These are phyloP conservation scores for Mola mola DNA, from an alignment of 2,113 vertebrate genomes.

Conservation along the genomic window DNA sequence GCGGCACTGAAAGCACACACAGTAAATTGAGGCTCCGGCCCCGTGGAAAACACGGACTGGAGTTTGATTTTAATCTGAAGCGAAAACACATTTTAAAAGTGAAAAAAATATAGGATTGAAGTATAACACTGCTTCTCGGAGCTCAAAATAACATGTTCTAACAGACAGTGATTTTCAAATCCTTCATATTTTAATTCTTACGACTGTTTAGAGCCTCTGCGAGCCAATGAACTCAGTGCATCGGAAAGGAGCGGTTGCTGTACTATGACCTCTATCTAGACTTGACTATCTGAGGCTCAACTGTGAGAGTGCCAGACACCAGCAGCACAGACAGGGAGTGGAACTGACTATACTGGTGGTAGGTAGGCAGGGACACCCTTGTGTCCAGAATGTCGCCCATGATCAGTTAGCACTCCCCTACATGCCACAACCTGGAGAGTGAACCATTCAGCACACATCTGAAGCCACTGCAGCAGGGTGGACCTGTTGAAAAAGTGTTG, in stretches of 20 bases:
- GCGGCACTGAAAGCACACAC: conserved; percentile 83
- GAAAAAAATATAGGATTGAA: not conserved
- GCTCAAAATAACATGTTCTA: not conserved
- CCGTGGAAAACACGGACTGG: conserved; percentile 74
- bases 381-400: not conserved
- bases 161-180: not conserved
- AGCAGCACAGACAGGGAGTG: conserved; percentile 16
- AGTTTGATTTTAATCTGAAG: conserved; percentile 60
- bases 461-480: conserved; percentile 23
- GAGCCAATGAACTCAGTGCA: conserved; percentile 31
- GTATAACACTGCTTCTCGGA: accelerated
- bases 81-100: conserved; percentile 60
- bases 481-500: conserved; percentile 32
- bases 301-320: conserved; percentile 47
- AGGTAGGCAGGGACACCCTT: conserved; percentile 9
- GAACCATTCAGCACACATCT: not conserved
- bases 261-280: conserved; percentile 82
- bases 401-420: conserved; percentile 1
- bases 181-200: accelerated
- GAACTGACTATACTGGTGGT: conserved; percentile 49
- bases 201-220: not conserved
- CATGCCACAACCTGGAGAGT: not conserved
- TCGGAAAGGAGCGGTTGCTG: conserved; percentile 66
- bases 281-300: conserved; percentile 62
- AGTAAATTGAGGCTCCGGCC: conserved; percentile 82